A percentile compares a stretch with the other conserved stretches of the same genome.
Evolutionary conservation across 2,113 vertebrate genomes (phyloP).

Genomic region (Hydrochoerus hydrochaeris): DNA sequence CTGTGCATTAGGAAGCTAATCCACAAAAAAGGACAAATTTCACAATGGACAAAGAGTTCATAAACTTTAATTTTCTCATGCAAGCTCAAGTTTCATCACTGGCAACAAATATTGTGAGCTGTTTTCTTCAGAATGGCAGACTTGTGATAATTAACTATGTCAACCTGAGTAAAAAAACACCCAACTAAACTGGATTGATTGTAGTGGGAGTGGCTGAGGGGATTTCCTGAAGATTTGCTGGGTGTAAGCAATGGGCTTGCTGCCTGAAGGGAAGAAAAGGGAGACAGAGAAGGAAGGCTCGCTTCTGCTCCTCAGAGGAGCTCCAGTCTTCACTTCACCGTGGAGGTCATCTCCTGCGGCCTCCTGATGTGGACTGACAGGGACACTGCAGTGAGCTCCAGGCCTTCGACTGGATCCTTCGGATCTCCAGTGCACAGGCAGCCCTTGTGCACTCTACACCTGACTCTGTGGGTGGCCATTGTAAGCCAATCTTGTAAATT

Average conservation of each 20-base stretch:
- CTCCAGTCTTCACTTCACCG: not conserved
- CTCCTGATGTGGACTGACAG: not conserved
- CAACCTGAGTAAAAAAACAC: not conserved
- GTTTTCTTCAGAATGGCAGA: not conserved
- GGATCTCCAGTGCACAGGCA: not conserved
- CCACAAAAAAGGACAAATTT: not conserved
- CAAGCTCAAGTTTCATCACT: not conserved
- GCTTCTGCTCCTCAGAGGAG: not conserved
- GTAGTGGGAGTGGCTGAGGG: not conserved
- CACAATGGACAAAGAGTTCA: not conserved
- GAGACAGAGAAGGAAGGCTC: not conserved
- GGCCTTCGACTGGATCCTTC: not conserved
- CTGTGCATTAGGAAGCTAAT: not conserved
- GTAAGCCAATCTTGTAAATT: not conserved
- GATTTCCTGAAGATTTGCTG: not conserved
- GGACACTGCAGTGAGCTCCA: not conserved
- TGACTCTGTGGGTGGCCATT: not conserved
- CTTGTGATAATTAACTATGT: not conserved
- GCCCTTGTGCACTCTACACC: not conserved
- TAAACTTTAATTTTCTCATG: not conserved
- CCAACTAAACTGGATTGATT: not conserved
- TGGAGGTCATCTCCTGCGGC: not conserved
- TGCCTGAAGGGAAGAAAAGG: not conserved
- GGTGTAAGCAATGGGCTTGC: not conserved
- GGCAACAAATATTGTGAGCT: not conserved